A percentile compares a stretch with the other conserved stretches of the same genome.
Evolutionary conservation across 2,797 vertebrate genomes (phyloP).

Genomic region (Helicolenus hilgendorfi): DNA sequence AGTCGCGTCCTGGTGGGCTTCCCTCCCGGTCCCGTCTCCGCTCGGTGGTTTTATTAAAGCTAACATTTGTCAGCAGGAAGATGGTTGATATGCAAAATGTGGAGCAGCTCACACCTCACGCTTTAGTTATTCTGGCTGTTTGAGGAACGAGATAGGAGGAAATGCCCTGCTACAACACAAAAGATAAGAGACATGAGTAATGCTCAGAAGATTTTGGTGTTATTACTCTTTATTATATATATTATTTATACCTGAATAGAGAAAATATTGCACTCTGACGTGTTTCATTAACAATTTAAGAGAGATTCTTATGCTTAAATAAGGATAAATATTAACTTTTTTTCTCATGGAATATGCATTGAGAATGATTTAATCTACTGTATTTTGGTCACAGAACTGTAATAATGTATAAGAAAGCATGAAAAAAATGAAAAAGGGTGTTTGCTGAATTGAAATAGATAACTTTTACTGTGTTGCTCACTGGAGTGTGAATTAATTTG

Average conservation of each 20-base stretch:
- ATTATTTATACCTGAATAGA: slow-evolving; percentile 77
- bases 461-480: slow-evolving; percentile 88
- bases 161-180: slow-evolving; percentile 91
- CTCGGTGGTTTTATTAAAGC: slow-evolving; percentile 91
- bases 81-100: slow-evolving; percentile 95
- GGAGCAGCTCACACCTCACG: slow-evolving; percentile 88
- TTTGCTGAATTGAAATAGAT: slow-evolving; percentile 20
- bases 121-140: slow-evolving; percentile 88
- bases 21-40: slow-evolving; percentile 58
- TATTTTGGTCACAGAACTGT: slow-evolving; percentile 19
- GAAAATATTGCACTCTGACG: slow-evolving; percentile 4
- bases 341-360: not conserved
- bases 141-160: slow-evolving; percentile 90
- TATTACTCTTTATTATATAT: slow-evolving; percentile 86
- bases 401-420: slow-evolving; percentile 4
- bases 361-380: not conserved
- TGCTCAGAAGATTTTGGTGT: slow-evolving; percentile 84
- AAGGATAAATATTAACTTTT: not conserved
- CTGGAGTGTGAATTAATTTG: slow-evolving; percentile 93
- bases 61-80: slow-evolving; percentile 91
- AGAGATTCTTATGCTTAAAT: slow-evolving; percentile 1
- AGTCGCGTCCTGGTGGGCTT: slow-evolving; percentile 65
- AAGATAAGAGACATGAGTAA: slow-evolving; percentile 94
- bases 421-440: slow-evolving; percentile 12
- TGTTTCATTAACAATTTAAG: slow-evolving; percentile 12